Conservation (phyloP, 2,113 vertebrate species). For the Trogon surrucura region DNA sequence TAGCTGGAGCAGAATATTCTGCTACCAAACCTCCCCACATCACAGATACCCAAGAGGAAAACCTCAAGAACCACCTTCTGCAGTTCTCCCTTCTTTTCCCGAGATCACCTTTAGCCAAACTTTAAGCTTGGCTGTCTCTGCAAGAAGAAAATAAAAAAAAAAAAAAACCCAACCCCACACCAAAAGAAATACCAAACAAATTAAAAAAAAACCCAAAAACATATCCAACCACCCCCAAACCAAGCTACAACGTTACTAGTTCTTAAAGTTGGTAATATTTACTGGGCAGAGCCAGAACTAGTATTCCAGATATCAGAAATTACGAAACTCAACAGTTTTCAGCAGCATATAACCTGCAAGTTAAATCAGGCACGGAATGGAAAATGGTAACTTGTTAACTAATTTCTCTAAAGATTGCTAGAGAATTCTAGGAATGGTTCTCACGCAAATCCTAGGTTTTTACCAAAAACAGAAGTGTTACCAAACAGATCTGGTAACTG, state of each 20-base stretch:
- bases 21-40: background rate
- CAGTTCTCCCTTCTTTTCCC: background rate
- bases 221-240: background rate
- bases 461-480: background rate
- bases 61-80: background rate
- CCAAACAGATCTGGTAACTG: background rate
- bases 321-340: background rate
- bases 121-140: background rate
- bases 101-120: background rate
- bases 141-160: background rate
- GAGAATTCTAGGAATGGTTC: background rate
- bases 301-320: background rate
- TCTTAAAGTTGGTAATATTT: background rate
- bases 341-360: background rate
- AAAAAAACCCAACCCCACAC: background rate
- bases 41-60: background rate
- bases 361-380: background rate
- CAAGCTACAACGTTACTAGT: background rate
- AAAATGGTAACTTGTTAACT: background rate
- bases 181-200: background rate
- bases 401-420: background rate
- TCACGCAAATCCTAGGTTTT: background rate
- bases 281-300: background rate
- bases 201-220: background rate
- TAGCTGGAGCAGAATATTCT: background rate